These are phyloP conservation scores for Prorops nasuta DNA, from an alignment of 1,140 invertebrate genomes.

Conservation along the genomic window DNA sequence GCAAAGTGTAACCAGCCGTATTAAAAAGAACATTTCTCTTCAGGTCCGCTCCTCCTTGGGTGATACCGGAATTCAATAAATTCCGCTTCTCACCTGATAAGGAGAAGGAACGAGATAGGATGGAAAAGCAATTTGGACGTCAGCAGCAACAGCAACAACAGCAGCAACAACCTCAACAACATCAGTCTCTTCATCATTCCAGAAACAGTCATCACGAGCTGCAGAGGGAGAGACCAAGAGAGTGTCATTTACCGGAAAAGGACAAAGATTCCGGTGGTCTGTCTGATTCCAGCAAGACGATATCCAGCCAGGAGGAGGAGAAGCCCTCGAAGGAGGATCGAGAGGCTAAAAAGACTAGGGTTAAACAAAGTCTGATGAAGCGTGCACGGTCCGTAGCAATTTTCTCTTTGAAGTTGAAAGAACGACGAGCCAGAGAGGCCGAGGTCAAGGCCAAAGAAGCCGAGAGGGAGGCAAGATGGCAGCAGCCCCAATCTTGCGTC, in stretches of 20 bases:
- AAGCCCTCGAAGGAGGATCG: constrained; percentile 57
- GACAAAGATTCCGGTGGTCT: constrained; percentile 41
- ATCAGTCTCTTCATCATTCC: constrained; percentile 25
- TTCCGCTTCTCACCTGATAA: constrained; percentile 52
- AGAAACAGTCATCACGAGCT: constrained; percentile 18
- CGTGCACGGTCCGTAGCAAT: constrained; percentile 78
- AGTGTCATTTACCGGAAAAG: constrained; percentile 26
- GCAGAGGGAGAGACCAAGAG: constrained; percentile 26
- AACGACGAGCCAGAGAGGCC: constrained; percentile 71
- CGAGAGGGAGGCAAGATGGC: constrained; percentile 53
- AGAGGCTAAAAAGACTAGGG: constrained; percentile 68
- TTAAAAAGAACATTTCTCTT: too few relatives aligned
- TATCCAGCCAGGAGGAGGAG: constrained; percentile 60
- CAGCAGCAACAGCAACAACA: constrained; percentile 32
- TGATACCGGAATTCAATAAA: constrained; percentile 40
- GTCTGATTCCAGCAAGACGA: constrained; percentile 57
- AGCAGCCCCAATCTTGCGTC: constrained; percentile 63
- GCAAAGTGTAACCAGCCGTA: too few relatives aligned
- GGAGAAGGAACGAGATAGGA: constrained; percentile 40
- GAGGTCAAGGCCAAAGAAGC: constrained; percentile 61
- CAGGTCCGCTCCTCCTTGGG: constrained; percentile 56
- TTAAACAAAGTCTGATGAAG: constrained; percentile 74
- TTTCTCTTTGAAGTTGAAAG: constrained; percentile 76
- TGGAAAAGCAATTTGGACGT: too few relatives aligned
- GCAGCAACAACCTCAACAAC: constrained; percentile 36